Percentiles rank a stretch among this genome's conserved stretches.
Evolutionary conservation across 2,113 vertebrate genomes (phyloP).

Genomic region (Alces alces): DNA sequence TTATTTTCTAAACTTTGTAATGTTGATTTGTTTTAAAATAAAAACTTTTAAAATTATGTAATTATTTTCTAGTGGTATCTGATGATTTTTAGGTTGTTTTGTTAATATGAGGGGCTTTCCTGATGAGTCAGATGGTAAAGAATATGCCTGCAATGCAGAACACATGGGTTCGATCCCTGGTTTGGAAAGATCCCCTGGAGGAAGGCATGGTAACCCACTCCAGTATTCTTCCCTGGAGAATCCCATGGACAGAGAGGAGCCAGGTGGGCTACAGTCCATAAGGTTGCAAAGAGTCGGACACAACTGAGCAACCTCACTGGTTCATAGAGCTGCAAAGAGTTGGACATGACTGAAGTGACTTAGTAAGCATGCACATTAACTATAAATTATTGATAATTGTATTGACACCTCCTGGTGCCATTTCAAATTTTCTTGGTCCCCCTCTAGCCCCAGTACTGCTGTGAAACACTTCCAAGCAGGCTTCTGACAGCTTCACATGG

Average conservation of each 20-base stretch:
- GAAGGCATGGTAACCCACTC: background rate
- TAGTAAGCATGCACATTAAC: background rate
- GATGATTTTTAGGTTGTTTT: background rate
- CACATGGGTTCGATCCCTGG: background rate
- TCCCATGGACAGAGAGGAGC: background rate
- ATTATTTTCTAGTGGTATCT: background rate
- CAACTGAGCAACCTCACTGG: background rate
- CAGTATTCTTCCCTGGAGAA: background rate
- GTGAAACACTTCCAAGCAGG: background rate
- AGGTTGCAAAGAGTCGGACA: background rate
- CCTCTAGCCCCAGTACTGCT: background rate
- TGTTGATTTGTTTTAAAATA: constrained; percentile 37
- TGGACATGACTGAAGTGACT: background rate
- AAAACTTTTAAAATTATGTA: constrained; percentile 18
- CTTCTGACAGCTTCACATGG: background rate
- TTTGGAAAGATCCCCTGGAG: background rate
- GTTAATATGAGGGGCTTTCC: background rate
- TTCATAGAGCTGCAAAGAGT: background rate
- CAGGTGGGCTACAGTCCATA: background rate
- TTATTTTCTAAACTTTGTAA: constrained; percentile 37
- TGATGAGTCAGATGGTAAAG: background rate
- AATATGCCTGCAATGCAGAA: background rate
- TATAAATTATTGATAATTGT: background rate
- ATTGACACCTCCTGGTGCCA: background rate
- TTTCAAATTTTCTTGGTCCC: background rate